Evolutionary conservation across 2,113 vertebrate species (phyloP).

Genomic region (Lichenostomus cassidix): DNA sequence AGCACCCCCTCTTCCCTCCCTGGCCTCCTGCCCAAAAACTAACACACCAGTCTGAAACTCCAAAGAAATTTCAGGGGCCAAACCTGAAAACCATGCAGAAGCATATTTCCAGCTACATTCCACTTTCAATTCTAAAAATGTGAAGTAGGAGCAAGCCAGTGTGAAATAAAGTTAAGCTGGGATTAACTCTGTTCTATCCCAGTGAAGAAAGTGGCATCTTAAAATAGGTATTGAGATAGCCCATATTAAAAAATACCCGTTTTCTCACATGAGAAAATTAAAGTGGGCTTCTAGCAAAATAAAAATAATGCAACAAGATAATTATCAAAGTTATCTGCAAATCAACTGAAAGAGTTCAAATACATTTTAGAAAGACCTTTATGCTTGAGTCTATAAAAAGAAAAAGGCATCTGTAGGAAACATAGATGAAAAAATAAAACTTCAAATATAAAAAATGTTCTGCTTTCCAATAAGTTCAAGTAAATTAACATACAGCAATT

Average conservation of each 20-base stretch:
- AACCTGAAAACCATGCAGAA: not conserved
- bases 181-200: not conserved
- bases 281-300: slow-evolving; percentile 13
- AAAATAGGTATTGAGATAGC: not conserved
- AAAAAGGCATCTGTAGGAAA: slow-evolving; percentile 59
- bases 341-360: slow-evolving; percentile 52
- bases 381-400: slow-evolving; percentile 38
- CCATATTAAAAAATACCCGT: slow-evolving; percentile 7
- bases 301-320: not conserved
- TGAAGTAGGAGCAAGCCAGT: not conserved
- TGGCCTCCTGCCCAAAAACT: not conserved
- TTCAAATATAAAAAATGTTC: slow-evolving; percentile 68
- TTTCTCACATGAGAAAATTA: slow-evolving; percentile 55
- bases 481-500: slow-evolving; percentile 62
- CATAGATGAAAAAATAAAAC: slow-evolving; percentile 71
- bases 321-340: slow-evolving; percentile 25
- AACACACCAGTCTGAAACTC: not conserved
- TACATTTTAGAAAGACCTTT: slow-evolving; percentile 31
- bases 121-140: not conserved
- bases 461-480: slow-evolving; percentile 70
- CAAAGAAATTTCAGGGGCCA: not conserved
- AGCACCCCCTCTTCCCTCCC: not conserved
- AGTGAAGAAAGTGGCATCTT: not conserved
- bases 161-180: not conserved
- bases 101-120: not conserved